Conservation (phyloP, 1,140 invertebrate genomes). For the Aphelinus certus region DNA sequence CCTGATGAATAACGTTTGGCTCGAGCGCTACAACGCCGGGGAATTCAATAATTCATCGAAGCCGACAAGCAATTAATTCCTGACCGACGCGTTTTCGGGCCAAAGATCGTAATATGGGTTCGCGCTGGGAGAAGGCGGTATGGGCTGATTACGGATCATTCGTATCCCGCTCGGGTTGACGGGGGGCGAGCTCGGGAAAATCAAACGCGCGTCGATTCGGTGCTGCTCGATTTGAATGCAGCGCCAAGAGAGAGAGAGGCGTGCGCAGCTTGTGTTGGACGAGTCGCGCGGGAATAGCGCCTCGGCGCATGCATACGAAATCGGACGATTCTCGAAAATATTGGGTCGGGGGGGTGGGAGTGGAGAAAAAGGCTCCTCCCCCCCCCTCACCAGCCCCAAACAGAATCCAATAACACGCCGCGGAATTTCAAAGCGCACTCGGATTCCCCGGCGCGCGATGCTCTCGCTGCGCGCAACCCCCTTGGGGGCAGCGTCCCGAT, state of each 20-base stretch:
- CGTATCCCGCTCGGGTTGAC: background rate
- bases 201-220: background rate
- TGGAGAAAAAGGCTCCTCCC: too few species aligned
- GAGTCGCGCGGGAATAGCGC: too few species aligned
- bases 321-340: slow-evolving; percentile 43
- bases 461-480: too few species aligned
- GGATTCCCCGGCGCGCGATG: too few species aligned
- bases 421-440: slow-evolving; percentile 22
- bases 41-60: too few species aligned
- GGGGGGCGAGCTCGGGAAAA: background rate
- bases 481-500: too few species aligned
- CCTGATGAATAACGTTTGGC: too few species aligned
- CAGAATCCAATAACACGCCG: slow-evolving; percentile 30
- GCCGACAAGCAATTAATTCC: too few species aligned
- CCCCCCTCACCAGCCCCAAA: background rate
- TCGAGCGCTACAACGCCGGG: too few species aligned
- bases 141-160: slow-evolving; percentile 21
- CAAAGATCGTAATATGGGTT: too few species aligned
- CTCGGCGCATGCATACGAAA: slow-evolving; percentile 52
- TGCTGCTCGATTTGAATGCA: slow-evolving; percentile 49
- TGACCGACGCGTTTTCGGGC: too few species aligned
- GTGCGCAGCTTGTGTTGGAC: background rate
- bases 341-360: slow-evolving; percentile 18
- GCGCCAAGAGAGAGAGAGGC: slow-evolving; percentile 38
- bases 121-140: too few species aligned